Base-by-base conservation (phyloP, 2,888 invertebrate genomes). In the Coenonympha glycerion region DNA sequence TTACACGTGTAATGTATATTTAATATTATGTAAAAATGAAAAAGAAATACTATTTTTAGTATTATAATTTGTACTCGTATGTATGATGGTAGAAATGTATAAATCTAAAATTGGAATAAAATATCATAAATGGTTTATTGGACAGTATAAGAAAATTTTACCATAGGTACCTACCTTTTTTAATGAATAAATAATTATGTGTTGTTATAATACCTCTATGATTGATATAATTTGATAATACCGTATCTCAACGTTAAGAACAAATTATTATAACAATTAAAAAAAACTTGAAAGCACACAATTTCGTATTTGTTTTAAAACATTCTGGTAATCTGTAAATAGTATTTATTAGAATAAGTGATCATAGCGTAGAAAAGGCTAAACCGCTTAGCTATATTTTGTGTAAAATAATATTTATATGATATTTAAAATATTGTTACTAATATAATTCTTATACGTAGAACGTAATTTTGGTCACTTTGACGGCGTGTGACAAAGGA, bases 371-470 rank as follows among this genome's bases (percentile, higher is more conserved):
- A 80, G 80, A 77, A 72, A 80, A 66, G 68, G 78, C 81, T 78
- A 84, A 78, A 77, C 69, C 76, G 83, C 85, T 82, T 84, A 81
- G 70, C 72, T 73, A 75, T 76, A 77, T 76, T 41, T 70, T 82
- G 83, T 86, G 87, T 87, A 86, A 85, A 80, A 76, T 84, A 86
- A 83, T 86, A 86, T 85, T 87, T 87, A 86, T 85, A 73, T 78
- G 69, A 76, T 83, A 80, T 84, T 85, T 81, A 81, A 81, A 75
- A 75, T 75, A 82, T 79, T 80, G 79, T 84, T 63, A 60, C 55
- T 79, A 76, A 55, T 52, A 62, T 56, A 56, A 56, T n/a, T 55
- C 47, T 52, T 52, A 44, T 53, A 59, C 61, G 59, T 61, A 61
- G 47, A 59, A 51, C 56, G 53, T 59, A 55, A 37, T 34, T 22